A percentile compares a stretch with the other conserved stretches of the same genome.
These are phyloP conservation scores for Biston betularia DNA, from an alignment of 2,888 invertebrate species.

Conservation along the genomic window DNA sequence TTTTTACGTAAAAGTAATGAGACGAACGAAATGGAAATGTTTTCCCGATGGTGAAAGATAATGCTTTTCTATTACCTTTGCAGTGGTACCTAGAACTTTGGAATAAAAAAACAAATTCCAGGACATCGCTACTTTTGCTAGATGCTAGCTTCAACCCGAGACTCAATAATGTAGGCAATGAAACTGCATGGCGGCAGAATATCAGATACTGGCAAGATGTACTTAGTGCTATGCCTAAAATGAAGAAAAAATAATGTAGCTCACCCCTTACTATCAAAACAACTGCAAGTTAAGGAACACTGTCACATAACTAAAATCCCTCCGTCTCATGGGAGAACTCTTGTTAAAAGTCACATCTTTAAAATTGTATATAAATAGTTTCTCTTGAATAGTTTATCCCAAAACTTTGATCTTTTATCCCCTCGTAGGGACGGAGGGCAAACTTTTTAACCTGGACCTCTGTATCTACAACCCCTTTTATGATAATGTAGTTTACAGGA, in stretches of 20 bases:
- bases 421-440: slow-evolving; percentile 21
- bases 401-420: slow-evolving; percentile 39
- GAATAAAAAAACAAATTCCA: too few species aligned
- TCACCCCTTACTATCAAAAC: neutral
- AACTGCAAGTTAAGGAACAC: neutral
- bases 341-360: slow-evolving; percentile 27
- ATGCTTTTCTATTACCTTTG: too few species aligned
- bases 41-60: too few species aligned
- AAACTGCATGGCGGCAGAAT: too few species aligned
- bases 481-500: slow-evolving; percentile 6
- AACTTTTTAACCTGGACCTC: slow-evolving; percentile 30
- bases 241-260: neutral
- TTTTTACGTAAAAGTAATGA: too few species aligned
- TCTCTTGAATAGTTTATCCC: slow-evolving; percentile 33
- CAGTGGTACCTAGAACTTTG: too few species aligned
- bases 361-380: slow-evolving; percentile 35
- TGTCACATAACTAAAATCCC: slow-evolving; percentile 7
- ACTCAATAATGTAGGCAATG: too few species aligned
- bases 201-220: neutral
- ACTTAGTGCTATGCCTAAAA: too few species aligned
- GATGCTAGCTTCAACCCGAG: too few species aligned
- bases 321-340: slow-evolving; percentile 16
- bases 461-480: slow-evolving; percentile 24
- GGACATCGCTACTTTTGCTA: too few species aligned
- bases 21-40: too few species aligned